Percentiles rank a stretch among this genome's conserved stretches.
Conservation (phyloP, 2,797 vertebrate genomes). For the Smutsia temminckii region DNA sequence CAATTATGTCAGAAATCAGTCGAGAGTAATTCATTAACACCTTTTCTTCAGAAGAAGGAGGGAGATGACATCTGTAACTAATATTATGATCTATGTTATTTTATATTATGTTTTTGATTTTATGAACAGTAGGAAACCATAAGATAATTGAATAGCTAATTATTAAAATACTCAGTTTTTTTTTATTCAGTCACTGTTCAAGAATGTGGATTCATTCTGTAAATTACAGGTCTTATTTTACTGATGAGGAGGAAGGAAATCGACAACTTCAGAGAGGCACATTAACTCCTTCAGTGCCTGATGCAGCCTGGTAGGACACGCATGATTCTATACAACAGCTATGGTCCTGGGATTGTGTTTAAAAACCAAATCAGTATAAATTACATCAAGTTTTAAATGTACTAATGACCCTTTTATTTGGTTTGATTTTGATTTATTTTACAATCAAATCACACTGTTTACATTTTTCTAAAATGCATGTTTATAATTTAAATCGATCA, state of each 20-base stretch:
- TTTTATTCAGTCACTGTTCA: constrained; percentile 53
- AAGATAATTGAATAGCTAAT: constrained; percentile 76
- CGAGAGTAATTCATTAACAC: constrained; percentile 68
- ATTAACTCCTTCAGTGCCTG: constrained; percentile 66
- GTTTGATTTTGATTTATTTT: neutral
- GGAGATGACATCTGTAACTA: constrained; percentile 67
- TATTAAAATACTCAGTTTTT: constrained; percentile 71
- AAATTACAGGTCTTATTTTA: constrained; percentile 75
- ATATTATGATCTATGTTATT: constrained; percentile 76
- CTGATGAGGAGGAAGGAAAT: constrained; percentile 57
- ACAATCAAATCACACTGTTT: neutral
- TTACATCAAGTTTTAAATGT: neutral
- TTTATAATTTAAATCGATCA: neutral
- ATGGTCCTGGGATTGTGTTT: neutral
- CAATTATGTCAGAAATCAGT: constrained; percentile 71
- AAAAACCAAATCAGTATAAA: neutral
- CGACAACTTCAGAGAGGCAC: neutral
- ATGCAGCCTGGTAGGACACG: neutral
- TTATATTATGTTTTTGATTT: constrained; percentile 73
- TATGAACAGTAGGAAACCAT: constrained; percentile 64
- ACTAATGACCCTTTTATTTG: neutral
- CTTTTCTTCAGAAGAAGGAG: constrained; percentile 61
- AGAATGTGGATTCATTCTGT: constrained; percentile 68
- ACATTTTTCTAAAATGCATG: neutral
- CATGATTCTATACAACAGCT: neutral